Base-by-base conservation (phyloP, 1,140 invertebrate genomes). In the Bombus superbus region DNA sequence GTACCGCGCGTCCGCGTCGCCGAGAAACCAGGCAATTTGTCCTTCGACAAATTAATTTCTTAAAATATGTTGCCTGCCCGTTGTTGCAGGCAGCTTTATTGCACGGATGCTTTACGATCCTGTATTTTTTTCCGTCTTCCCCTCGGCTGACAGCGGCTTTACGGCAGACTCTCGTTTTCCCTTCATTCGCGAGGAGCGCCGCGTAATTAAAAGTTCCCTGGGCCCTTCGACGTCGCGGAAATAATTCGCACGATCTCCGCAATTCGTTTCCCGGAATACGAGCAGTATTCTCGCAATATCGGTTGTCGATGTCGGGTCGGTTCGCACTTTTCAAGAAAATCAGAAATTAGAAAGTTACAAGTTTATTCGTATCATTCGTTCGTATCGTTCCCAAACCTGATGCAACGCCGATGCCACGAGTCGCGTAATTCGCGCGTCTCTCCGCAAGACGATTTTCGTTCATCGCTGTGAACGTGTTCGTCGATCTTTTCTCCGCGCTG, bases 1-100 rank as follows among this genome's bases (percentile, higher is more conserved):
- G 78, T 75, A 79, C 89, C 80, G 84, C 81, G 86, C 62, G 11
- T n/a, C 5, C 13, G n/a, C 11, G 32, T 47, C 11, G 13, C 0
- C 28, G 44, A 80, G 75, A 66, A 86, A 85, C 90, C 68, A 71
- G 88, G 90, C 88, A 92, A 93, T 93, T 93, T 93, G 92, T 93
- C 92, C 91, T 90, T 93, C 92, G 90, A 92, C 91, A 92, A 93
- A 93, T 93, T 93, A 93, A 93, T 93, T 93, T 92, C 89, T 93
- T 91, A 92, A 93, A 93, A 92, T 92, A 91, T 88, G 88, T 74
- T 76, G 64, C 86, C 83, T 75, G 72, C 77, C 86, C 79, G 83
- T 89, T 86, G 86, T 85, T 86, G 84, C 86, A 84, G 88, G 86
- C 87, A 88, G 85, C 76, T 93, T 93, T 92, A 92, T 93, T 90